Base-by-base conservation (phyloP, 1,140 invertebrate genomes). In the Periplaneta americana region DNA sequence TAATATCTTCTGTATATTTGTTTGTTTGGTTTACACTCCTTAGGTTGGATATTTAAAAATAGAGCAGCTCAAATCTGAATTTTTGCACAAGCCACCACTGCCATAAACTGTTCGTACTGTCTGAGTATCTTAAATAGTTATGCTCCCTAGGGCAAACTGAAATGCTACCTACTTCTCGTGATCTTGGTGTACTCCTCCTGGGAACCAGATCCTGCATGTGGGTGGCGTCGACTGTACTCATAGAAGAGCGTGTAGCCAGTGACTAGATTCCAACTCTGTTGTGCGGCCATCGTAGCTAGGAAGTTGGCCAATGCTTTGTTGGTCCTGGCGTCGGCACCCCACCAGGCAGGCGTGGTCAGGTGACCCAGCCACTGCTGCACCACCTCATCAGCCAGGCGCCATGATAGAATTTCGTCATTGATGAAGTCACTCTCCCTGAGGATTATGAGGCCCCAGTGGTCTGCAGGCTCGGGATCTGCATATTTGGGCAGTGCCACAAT, bases 401-500 rank as follows among this genome's bases (percentile, higher is more conserved):
- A 85, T 28, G 18, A 83, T 81, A 10, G 84, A 33, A 10, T 28
- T 3, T 18, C 31, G 89, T 31, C 89, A 87, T 81, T 90, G 90
- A 74, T 89, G 89, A 95, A 84, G 83, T 95, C 94, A 81, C 91
- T 93, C 86, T 95, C 94, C 84, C 94, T 95, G 83, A 95, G 94
- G 18, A 94, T 88, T 83, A 95, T 91, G 9, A 96, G 87, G 6
- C 95, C 95, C 94, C 94, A 96, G 85, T 91, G 93, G 84, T 95
- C 93, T 66, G 93, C 93, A 0, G 93, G 92, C 33, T 85, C 84
- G 83, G 88, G 87, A 34, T 85, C 91, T 82, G 92, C 91, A 85
- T 96, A 96, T 84, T 94, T 94, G 1, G 97, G 96, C 76, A 98
- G 89, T 1, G 95, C 96, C 0, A 98, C 91, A 18, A 97, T 88